Percentiles rank a stretch among this genome's conserved stretches.
phyloP scores from a whole-genome alignment of 1,140 invertebrate genomes.

The Yoshiicerus persimilis region DNA sequence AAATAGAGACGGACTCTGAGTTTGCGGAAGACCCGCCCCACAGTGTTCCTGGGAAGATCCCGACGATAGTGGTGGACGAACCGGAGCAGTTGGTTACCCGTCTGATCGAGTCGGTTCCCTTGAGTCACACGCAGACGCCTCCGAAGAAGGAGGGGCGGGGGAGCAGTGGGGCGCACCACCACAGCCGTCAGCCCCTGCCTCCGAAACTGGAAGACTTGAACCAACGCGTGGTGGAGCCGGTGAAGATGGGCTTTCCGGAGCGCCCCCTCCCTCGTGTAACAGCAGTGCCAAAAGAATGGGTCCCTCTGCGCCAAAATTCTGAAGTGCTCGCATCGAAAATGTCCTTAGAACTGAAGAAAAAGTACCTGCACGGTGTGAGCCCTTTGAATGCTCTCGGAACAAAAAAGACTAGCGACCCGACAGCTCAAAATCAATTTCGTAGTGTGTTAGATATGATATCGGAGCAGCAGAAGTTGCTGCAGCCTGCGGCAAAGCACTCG shows the following conservation, averaged over 20 bases:
- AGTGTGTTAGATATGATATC: conserved; percentile 81
- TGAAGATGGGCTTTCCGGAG: conserved; percentile 29
- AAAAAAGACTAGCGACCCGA: conserved; percentile 32
- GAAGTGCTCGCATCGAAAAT: conserved; percentile 82
- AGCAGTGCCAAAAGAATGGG: conserved; percentile 48
- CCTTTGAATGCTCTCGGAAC: neutral
- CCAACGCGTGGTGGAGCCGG: conserved; percentile 35
- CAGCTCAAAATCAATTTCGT: conserved; percentile 74
- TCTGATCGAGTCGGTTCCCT: conserved; percentile 30
- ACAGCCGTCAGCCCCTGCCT: neutral
- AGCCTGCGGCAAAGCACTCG: conserved; percentile 74
- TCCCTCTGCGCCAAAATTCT: conserved; percentile 50
- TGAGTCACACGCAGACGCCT: conserved; percentile 36
- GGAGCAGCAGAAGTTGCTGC: conserved; percentile 81
- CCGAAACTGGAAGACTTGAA: conserved; percentile 26
- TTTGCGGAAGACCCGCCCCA: conserved; percentile 71
- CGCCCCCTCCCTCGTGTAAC: conserved; percentile 34
- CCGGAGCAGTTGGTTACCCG: conserved; percentile 46
- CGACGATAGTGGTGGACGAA: conserved; percentile 56
- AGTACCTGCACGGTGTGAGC: conserved; percentile 65
- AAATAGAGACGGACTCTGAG: conserved; percentile 88
- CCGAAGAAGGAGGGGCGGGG: neutral
- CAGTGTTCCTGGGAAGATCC: conserved; percentile 51
- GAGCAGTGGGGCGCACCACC: neutral
- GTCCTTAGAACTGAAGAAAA: conserved; percentile 79